phyloP scores from a whole-genome alignment of 2,888 invertebrate species.

The Cheilosia vernalis region DNA sequence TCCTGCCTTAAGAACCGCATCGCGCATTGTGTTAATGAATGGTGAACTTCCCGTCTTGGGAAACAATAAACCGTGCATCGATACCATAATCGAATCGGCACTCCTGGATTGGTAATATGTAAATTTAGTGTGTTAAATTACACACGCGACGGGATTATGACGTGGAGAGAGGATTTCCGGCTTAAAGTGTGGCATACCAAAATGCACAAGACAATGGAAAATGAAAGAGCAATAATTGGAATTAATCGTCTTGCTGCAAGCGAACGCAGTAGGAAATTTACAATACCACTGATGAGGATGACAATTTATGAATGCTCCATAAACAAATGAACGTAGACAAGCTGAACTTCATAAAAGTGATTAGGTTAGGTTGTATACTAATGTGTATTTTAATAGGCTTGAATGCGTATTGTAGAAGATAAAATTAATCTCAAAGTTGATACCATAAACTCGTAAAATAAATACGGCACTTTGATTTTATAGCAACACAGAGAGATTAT shows the following conservation, averaged over 20 bases:
- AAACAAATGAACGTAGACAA: not conserved
- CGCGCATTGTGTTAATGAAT: slow-evolving; percentile 18
- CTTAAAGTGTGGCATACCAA: slow-evolving; percentile 19
- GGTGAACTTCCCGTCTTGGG: slow-evolving; percentile 17
- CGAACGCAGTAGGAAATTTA: not conserved
- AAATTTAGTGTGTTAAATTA: not conserved
- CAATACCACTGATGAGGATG: not conserved
- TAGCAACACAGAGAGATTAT: too few relatives aligned
- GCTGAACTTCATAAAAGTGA: not conserved
- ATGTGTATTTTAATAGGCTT: too few relatives aligned
- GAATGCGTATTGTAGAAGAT: too few relatives aligned
- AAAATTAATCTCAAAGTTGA: too few relatives aligned
- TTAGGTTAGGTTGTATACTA: not conserved
- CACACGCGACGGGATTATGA: slow-evolving; percentile 4
- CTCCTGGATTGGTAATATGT: not conserved
- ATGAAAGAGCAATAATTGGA: too few relatives aligned
- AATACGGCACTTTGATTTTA: too few relatives aligned
- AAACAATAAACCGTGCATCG: slow-evolving; percentile 7
- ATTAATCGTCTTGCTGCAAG: not conserved
- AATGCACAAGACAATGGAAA: slow-evolving; percentile 3
- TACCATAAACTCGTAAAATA: too few relatives aligned
- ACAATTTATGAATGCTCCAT: not conserved
- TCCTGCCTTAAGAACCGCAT: slow-evolving; percentile 41
- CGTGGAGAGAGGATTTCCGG: slow-evolving; percentile 34
- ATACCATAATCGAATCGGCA: slow-evolving; percentile 16